Evolutionary conservation across 2,888 invertebrate genomes (phyloP).

Genomic region (Platycheirus albimanus): DNA sequence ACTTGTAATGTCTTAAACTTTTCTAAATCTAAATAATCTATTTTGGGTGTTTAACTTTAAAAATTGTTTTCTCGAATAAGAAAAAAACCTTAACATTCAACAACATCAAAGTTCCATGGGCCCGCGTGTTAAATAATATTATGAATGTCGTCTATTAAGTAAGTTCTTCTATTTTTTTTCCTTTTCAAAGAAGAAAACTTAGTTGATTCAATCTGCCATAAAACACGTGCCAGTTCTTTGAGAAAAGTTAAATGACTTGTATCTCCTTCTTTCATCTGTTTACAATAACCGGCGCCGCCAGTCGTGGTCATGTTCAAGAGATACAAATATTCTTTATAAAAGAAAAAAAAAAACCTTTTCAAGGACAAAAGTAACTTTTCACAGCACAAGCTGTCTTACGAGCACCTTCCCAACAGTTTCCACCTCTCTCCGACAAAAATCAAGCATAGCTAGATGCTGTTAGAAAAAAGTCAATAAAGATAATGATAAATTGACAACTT

Average conservation of each 20-base stretch:
- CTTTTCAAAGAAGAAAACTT: background rate
- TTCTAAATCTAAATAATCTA: no score
- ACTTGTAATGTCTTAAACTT: no score
- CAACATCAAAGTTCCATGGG: no score
- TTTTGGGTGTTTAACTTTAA: no score
- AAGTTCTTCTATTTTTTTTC: background rate
- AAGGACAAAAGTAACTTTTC: no score
- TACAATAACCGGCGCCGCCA: background rate
- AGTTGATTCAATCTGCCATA: background rate
- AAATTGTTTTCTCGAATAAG: no score
- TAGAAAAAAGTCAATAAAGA: conserved; percentile 20
- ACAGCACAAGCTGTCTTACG: no score
- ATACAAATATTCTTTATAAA: background rate
- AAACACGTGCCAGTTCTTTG: background rate
- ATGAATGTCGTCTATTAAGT: no score
- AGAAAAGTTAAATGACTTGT: background rate
- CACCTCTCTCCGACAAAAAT: background rate
- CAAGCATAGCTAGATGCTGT: background rate
- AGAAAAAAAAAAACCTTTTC: background rate
- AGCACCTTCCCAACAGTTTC: no score
- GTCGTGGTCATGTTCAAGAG: background rate
- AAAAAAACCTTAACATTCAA: no score
- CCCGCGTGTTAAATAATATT: no score
- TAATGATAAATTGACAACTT: conserved; percentile 18
- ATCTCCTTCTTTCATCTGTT: background rate